phyloP scores from a whole-genome alignment of 1,140 invertebrate genomes.

The Ceratosolen solmsi region DNA sequence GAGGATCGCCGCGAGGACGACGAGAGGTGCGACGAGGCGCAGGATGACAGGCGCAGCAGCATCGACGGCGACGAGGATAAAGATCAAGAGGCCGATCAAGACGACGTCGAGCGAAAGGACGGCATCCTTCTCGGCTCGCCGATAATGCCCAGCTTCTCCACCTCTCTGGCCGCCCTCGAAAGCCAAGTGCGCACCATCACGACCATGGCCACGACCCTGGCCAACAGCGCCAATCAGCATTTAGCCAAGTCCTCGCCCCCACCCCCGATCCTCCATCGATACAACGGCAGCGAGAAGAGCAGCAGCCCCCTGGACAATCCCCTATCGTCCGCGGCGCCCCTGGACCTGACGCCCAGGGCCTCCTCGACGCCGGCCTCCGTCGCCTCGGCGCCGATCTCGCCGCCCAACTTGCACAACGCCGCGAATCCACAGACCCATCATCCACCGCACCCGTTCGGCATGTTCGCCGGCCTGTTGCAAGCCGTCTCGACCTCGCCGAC shows the following conservation, averaged over 20 bases:
- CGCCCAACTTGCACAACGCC: conserved; percentile 55
- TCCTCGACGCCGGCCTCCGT: conserved; percentile 70
- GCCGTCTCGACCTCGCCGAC: conserved; percentile 69
- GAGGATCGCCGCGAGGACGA: conserved; percentile 68
- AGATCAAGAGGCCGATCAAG: conserved; percentile 76
- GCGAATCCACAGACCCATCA: conserved; percentile 35
- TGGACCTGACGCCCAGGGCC: conserved; percentile 69
- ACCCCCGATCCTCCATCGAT: conserved; percentile 61
- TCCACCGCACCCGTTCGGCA: conserved; percentile 67
- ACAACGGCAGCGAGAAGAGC: conserved; percentile 74
- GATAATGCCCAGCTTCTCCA: conserved; percentile 79
- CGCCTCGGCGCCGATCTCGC: conserved; percentile 67
- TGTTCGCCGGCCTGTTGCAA: conserved; percentile 73
- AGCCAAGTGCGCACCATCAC: conserved; percentile 83
- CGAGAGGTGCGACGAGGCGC: conserved; percentile 63
- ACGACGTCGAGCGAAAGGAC: conserved; percentile 78
- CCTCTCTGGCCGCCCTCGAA: conserved; percentile 83
- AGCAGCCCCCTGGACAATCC: conserved; percentile 70
- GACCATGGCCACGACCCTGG: conserved; percentile 65
- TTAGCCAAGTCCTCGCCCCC: conserved; percentile 4
- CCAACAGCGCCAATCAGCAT: conserved; percentile 73
- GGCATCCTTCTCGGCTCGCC: conserved; percentile 74
- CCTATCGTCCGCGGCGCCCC: conserved; percentile 63
- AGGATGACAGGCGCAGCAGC: conserved; percentile 55
- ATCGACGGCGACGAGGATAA: conserved; percentile 74